Percentiles rank a stretch among this genome's conserved stretches.
Conservation (phyloP, 2,888 invertebrate species). For the Peribatodes rhomboidaria region DNA sequence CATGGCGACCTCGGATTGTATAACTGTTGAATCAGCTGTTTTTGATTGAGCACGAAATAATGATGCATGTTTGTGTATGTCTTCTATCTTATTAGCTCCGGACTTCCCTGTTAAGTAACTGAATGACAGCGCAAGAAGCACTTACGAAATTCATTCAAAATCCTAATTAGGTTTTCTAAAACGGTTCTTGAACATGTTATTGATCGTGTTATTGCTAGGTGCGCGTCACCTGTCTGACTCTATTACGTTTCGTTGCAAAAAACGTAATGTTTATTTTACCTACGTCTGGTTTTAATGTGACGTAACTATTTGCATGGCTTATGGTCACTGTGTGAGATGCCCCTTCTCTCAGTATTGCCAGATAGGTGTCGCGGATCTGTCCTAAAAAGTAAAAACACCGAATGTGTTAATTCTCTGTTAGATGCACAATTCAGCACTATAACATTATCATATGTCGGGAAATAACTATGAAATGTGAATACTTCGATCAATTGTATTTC, state of each 20-base stretch:
- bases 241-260: conserved; percentile 42
- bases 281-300: conserved; percentile 44
- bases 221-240: conserved; percentile 31
- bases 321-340: conserved; percentile 44
- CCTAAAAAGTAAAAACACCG: not conserved
- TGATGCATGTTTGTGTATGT: not conserved
- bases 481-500: no score
- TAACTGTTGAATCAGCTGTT: conserved; percentile 19
- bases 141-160: conserved; percentile 35
- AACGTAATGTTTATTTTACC: conserved; percentile 45
- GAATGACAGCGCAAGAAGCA: conserved; percentile 19
- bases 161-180: conserved; percentile 32
- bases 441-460: no score
- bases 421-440: no score
- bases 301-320: conserved; percentile 49
- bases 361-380: not conserved
- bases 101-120: conserved; percentile 35
- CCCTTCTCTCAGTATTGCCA: conserved; percentile 44
- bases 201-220: conserved; percentile 26
- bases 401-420: no score
- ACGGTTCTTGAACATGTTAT: conserved; percentile 29
- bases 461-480: no score
- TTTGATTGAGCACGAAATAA: conserved; percentile 1
- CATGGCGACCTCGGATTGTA: conserved; percentile 20
- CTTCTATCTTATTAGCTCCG: conserved; percentile 12